Conservation (phyloP, 2,113 vertebrate species). For the Chloropsis cyanopogon region DNA sequence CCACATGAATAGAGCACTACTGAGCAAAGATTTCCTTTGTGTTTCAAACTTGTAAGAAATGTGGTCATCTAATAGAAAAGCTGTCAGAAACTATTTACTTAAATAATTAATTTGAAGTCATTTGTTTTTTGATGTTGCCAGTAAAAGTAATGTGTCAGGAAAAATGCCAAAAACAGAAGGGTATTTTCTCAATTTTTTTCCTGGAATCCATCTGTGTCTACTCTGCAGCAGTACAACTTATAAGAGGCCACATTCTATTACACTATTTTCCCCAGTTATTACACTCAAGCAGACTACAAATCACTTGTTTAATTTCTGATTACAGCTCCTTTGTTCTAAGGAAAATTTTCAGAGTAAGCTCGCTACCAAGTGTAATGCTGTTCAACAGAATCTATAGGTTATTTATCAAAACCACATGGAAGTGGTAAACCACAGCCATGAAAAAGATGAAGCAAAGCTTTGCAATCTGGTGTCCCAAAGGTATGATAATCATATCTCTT, state of each 20-base stretch:
- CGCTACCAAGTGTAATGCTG: neutral
- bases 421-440: neutral
- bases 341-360: neutral
- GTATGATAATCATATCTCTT: conserved; percentile 64
- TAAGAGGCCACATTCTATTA: neutral
- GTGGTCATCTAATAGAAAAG: neutral
- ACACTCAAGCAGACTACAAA: neutral
- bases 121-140: neutral
- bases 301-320: neutral
- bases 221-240: neutral
- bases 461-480: neutral
- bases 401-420: conserved; percentile 31
- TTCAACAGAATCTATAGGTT: neutral
- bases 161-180: neutral
- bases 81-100: neutral
- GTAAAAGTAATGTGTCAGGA: neutral
- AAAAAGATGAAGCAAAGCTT: conserved; percentile 31
- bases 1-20: neutral
- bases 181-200: neutral
- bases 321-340: neutral
- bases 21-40: neutral
- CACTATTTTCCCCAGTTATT: neutral
- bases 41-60: neutral
- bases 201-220: neutral
- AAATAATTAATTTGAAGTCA: neutral